Evolutionary conservation across 2,888 invertebrate species (phyloP).

Genomic region (Drosophila suboccidentalis): DNA sequence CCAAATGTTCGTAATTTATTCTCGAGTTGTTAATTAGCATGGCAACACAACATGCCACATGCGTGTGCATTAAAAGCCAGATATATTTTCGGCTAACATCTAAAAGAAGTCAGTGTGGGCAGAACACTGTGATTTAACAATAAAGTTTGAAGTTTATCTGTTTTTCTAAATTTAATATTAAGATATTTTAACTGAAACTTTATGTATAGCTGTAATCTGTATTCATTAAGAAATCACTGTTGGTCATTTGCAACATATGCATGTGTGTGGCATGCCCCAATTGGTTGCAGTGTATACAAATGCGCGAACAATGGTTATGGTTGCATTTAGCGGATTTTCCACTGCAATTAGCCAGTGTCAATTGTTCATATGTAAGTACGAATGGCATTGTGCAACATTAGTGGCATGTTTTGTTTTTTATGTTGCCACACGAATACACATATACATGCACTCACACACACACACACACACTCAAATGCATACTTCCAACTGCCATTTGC

Average conservation of each 20-base stretch:
- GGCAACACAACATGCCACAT: conserved; percentile 35
- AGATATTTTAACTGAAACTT: not conserved
- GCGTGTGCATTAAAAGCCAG: conserved; percentile 27
- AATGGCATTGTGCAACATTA: conserved; percentile 59
- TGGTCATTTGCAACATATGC: not conserved
- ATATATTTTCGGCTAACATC: conserved; percentile 11
- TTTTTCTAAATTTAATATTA: not conserved
- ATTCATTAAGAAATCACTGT: too few relatives aligned
- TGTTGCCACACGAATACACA: conserved; percentile 22
- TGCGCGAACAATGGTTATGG: conserved; percentile 50
- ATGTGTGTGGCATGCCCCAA: not conserved
- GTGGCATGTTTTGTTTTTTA: conserved; percentile 62
- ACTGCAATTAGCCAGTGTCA: conserved; percentile 75
- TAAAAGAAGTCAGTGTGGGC: not conserved
- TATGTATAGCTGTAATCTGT: too few relatives aligned
- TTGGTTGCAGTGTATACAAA: conserved; percentile 33
- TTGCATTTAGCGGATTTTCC: conserved; percentile 65
- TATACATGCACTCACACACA: conserved; percentile 8
- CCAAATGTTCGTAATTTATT: conserved; percentile 66
- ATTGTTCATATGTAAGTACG: conserved; percentile 51
- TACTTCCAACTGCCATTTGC: conserved; percentile 64
- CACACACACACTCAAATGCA: conserved; percentile 17
- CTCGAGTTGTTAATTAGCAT: conserved; percentile 69
- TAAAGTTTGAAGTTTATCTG: not conserved
- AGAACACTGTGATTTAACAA: not conserved